Percentiles rank a stretch among this genome's conserved stretches.
phyloP scores from a whole-genome alignment of 2,113 vertebrate genomes.

The Verasper variegatus region DNA sequence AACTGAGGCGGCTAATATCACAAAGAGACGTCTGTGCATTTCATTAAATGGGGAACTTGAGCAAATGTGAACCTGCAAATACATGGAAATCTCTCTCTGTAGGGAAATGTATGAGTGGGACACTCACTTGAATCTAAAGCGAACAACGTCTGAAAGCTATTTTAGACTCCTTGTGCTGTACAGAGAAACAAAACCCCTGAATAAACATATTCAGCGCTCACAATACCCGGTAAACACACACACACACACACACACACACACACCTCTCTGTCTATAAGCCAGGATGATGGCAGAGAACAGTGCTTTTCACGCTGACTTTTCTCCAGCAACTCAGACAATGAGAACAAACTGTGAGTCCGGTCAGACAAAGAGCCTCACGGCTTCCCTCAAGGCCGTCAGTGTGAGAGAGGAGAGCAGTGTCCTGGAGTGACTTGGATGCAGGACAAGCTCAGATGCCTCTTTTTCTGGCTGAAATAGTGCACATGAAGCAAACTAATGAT shows the following conservation, averaged over 20 bases:
- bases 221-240: conserved; percentile 29
- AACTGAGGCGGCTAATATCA: conserved; percentile 7
- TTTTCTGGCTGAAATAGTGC: conserved; percentile 11
- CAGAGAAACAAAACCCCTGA: conserved; percentile 11
- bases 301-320: conserved; percentile 43
- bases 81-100: background rate
- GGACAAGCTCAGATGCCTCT: conserved; percentile 11
- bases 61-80: conserved; percentile 6
- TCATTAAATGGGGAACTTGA: conserved; percentile 18
- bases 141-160: conserved; percentile 12
- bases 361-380: conserved; percentile 41
- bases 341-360: conserved; percentile 52
- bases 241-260: background rate
- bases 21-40: background rate
- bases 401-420: conserved; percentile 30
- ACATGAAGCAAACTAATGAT: conserved; percentile 20
- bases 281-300: conserved; percentile 31
- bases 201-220: conserved; percentile 25
- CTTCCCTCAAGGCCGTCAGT: conserved; percentile 25
- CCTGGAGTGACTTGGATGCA: conserved; percentile 43
- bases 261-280: conserved; percentile 28
- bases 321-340: conserved; percentile 26
- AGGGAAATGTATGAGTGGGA: conserved; percentile 9
- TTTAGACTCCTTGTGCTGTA: conserved; percentile 4
- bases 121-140: conserved; percentile 28